Evolutionary conservation across 2,888 invertebrate genomes (phyloP).

Genomic region (Drosophila bunnanda): DNA sequence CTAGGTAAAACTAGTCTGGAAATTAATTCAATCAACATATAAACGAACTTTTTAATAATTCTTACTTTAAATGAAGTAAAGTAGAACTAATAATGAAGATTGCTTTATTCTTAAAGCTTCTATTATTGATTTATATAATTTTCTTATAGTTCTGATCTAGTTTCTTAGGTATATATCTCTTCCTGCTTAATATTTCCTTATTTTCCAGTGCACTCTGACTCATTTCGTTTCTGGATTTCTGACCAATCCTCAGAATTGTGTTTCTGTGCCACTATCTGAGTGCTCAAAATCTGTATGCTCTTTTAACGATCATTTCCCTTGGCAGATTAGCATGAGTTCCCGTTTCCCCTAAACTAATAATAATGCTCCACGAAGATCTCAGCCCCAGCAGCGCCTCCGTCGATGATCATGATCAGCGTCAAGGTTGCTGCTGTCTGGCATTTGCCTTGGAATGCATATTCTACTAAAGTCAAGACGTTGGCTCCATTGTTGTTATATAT

Average conservation of each 20-base stretch:
- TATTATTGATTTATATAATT: too few relatives aligned
- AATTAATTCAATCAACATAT: not conserved
- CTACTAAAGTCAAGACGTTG: conserved; percentile 58
- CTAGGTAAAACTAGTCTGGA: not conserved
- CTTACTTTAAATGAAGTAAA: not conserved
- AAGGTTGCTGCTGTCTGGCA: conserved; percentile 62
- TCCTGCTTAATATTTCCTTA: not conserved
- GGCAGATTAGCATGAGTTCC: conserved; percentile 26
- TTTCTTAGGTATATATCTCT: not conserved
- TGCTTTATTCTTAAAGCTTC: not conserved
- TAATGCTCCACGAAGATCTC: conserved; percentile 21
- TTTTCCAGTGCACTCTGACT: conserved; percentile 17
- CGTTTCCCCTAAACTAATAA: conserved; percentile 26
- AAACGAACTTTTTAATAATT: not conserved
- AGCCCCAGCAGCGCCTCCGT: conserved; percentile 18
- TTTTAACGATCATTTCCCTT: conserved; percentile 31
- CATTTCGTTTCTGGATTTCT: conserved; percentile 2
- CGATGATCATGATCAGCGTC: conserved; percentile 57
- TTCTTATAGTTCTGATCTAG: too few relatives aligned
- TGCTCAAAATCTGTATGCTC: conserved; percentile 11
- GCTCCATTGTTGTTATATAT: conserved; percentile 47
- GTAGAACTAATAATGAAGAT: not conserved
- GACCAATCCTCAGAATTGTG: conserved; percentile 9
- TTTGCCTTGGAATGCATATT: conserved; percentile 69
- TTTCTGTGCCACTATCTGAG: conserved; percentile 14